Base-by-base conservation (phyloP, 53 echinoderm and acorn worm species). In the Patiria pectinifera region DNA sequence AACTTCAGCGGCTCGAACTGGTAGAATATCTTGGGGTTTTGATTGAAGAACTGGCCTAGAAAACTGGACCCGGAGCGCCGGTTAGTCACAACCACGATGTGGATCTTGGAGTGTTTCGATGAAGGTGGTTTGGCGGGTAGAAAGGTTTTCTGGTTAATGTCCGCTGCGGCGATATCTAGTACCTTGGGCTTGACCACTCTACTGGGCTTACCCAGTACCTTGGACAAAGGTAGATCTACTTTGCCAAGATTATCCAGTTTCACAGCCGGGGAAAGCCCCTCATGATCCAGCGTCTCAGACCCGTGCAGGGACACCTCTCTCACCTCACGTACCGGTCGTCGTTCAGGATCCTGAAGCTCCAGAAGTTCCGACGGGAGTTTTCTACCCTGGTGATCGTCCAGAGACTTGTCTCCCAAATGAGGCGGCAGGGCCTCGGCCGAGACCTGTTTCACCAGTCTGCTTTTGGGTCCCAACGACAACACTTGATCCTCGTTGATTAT, bases 1-100 rank as follows among this genome's bases (percentile, higher is more conserved):
- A 96, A 74, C 93, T 99, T 99, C 76, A 99, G 78, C 18, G 99
- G 99, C 80, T 99, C 99, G 93, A 99, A 99, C 90, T 99, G 95
- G 92, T 96, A 99, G 86, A 97, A 99, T 2, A 97, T 63, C 19
- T 92, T 93, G 62, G 96, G 97, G 86, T 99, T 95, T 26, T 99
- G 97, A 85, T 99, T 99, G 46, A 99, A 99, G 15, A 96, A 91
- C 78, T 99, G 97, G 8, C 99, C 99, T 8, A 99, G 85, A 87
- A 99, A 99, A 76, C 96, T 96, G 1, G 99, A 99, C 11, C 99
- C 99, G 16, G 96, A 99, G 25, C 99, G 85, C 24, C 99, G 94
- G 84, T 98, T 97, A 14, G 99, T 97, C 6, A 98, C 95, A 79
- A 98, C 96, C 76, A 98, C n/a, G 26, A 98, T 82, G 49, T 93